Percentiles rank a stretch among this genome's conserved stretches.
Evolutionary conservation across 2,113 vertebrate genomes (phyloP).

Genomic region (Alectura lathami): DNA sequence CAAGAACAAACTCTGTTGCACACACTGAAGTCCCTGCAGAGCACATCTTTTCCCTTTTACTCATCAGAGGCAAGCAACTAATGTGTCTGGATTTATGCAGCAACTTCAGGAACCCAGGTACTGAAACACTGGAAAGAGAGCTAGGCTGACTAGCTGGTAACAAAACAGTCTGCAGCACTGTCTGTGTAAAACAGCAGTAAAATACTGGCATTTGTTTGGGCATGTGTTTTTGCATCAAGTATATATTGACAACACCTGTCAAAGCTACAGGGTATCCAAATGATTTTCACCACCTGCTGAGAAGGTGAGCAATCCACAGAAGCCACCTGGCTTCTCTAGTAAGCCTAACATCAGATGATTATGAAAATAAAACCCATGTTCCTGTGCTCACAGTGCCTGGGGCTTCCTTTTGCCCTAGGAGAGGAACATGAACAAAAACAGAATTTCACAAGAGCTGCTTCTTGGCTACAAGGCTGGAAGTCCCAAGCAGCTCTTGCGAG

Average conservation of each 20-base stretch:
- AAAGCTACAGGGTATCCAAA: conserved; percentile 24
- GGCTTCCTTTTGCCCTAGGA: background rate
- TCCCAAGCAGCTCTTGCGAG: background rate
- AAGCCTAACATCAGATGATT: background rate
- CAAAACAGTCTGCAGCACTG: background rate
- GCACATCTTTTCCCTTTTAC: background rate
- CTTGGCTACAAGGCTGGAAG: background rate
- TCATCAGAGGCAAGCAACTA: background rate
- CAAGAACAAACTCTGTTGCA: background rate
- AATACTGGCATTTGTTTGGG: background rate
- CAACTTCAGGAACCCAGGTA: background rate
- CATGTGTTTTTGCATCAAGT: background rate
- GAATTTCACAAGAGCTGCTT: background rate
- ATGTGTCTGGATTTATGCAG: background rate
- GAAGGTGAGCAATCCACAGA: background rate
- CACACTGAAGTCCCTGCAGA: background rate
- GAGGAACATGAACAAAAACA: background rate
- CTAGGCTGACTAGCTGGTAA: background rate
- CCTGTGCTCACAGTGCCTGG: background rate
- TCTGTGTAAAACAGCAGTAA: background rate
- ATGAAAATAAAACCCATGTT: background rate
- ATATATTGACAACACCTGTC: background rate
- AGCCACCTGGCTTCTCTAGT: background rate
- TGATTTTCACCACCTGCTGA: background rate
- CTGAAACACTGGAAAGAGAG: background rate